Evolutionary conservation across 2,888 invertebrate species (phyloP), one percentile per base, ranked within the genome.

Genomic region (Griposia aprilina): DNA sequence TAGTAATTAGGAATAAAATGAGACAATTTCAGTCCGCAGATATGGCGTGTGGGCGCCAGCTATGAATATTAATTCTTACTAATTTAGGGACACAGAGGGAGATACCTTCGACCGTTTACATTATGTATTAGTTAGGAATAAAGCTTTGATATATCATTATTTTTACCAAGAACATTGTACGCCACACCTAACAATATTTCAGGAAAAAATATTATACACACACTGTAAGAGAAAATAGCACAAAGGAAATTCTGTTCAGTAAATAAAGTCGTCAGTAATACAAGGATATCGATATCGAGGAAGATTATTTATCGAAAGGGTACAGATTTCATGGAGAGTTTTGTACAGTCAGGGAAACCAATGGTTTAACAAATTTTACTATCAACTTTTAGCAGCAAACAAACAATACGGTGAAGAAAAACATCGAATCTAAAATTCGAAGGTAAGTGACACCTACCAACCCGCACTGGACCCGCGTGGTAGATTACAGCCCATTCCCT

Each of bases 1-100:
- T 23, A 73, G 82, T 82, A 86, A 89, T 89, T 87, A 90, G 80
- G 80, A 77, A 84, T 85, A 79, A 88, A 87, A 87, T 71, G 81
- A 78, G 66, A 82, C 80, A 81, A 76, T 86, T 87, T 83, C 57
- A 67, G 82, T 73, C 76, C 65, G 23, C 60, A 73, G 82, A 76
- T 73, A 84, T 78, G 80, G 76, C 74, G 72, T 82, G 74, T 71
- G 78, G 74, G 75, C 67, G 70, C 80, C 67, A 76, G 77, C 62
- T 62, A 77, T 80, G 88, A 89, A 88, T 88, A 87, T 79, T 83
- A 86, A 88, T 86, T 74, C n/a, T 62, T 72, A 76, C 67, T 76
- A 67, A 63, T 76, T 76, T 69, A 60, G 52, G 45, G 48, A 60
- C 68, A 57, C 69, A 41, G 66, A 74, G 52, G 57, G 60, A 78